These are phyloP conservation scores for Octopus sinensis DNA, from an alignment of 1,140 invertebrate genomes.

Conservation along the genomic window DNA sequence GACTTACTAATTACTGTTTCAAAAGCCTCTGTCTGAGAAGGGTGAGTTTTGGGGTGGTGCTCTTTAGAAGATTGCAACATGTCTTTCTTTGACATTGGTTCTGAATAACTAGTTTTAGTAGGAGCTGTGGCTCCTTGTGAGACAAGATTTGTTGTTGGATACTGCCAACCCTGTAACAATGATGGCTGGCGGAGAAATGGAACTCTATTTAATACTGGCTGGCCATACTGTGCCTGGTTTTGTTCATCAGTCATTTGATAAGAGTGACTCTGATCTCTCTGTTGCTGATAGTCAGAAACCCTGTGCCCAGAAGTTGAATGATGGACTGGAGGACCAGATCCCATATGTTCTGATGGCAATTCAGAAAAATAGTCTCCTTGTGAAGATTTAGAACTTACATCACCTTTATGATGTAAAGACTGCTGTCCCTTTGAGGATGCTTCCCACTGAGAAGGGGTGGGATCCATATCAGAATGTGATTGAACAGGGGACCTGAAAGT, in stretches of 20 bases:
- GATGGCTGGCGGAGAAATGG: neutral
- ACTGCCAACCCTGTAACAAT: conserved; percentile 4
- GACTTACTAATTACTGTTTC: conserved; percentile 6
- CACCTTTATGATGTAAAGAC: neutral
- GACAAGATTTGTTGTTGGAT: neutral
- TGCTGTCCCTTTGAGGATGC: neutral
- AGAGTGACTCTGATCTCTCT: conserved; percentile 2
- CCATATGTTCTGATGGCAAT: neutral
- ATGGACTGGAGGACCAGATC: neutral
- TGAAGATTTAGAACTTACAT: neutral
- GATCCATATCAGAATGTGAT: neutral
- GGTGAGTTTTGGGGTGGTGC: neutral
- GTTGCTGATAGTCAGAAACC: neutral
- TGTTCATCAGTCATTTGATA: neutral
- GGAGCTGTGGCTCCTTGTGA: neutral
- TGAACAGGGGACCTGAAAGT: conserved; percentile 3
- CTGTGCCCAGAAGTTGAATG: neutral
- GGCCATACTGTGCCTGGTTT: neutral
- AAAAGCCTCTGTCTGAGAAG: neutral
- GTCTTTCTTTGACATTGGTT: neutral
- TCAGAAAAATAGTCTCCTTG: neutral
- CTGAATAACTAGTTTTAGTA: neutral
- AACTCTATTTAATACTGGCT: conserved; percentile 1
- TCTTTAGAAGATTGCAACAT: neutral
- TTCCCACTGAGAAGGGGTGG: neutral